Percentiles rank a stretch among this genome's conserved stretches.
Evolutionary conservation across 2,797 vertebrate species (phyloP).

Genomic region (Uromys caudimaculatus): DNA sequence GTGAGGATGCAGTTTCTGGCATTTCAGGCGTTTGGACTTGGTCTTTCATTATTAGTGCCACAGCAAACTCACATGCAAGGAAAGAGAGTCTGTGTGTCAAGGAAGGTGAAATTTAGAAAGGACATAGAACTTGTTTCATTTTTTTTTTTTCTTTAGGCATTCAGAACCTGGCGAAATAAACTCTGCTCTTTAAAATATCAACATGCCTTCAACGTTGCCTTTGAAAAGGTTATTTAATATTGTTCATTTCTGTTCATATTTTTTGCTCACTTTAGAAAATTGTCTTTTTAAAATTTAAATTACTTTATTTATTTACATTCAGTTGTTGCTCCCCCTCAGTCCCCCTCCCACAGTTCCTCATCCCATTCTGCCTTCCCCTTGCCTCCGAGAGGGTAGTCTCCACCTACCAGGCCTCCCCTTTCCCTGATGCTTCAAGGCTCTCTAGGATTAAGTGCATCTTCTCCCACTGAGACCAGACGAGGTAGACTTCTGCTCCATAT

Average conservation of each 20-base stretch:
- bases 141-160: constrained; percentile 1
- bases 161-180: constrained; percentile 49
- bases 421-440: background rate
- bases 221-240: constrained; percentile 50
- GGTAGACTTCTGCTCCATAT: background rate
- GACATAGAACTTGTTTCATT: background rate
- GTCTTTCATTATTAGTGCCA: background rate
- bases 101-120: constrained; percentile 34
- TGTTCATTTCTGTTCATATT: background rate
- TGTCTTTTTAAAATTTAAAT: background rate
- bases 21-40: background rate
- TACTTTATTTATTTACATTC: background rate
- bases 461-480: background rate
- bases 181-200: constrained; percentile 62
- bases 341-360: background rate
- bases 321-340: background rate
- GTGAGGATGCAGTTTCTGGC: background rate
- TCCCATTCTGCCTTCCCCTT: background rate
- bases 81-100: background rate
- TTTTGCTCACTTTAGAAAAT: constrained; percentile 44
- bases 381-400: background rate
- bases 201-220: background rate
- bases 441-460: background rate
- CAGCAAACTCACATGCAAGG: background rate
- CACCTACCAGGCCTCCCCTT: background rate